These are phyloP conservation scores for Ostrea denselamellosa DNA, from an alignment of 1,140 invertebrate genomes.

Conservation along the genomic window DNA sequence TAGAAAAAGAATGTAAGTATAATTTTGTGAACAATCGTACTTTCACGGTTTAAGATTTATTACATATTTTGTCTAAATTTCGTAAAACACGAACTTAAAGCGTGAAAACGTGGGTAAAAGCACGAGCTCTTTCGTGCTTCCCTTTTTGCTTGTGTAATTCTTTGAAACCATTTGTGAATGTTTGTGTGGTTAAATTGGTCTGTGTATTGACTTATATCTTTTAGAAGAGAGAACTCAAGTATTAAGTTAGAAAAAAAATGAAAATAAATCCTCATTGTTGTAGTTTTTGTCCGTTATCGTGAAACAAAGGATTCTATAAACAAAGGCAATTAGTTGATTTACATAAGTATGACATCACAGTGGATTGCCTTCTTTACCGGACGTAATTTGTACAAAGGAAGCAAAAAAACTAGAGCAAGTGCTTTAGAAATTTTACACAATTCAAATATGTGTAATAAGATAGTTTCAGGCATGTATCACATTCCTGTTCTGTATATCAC, in stretches of 20 bases:
- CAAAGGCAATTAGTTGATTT: slow-evolving; percentile 8
- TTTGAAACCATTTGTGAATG: too few relatives aligned
- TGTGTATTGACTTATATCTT: neutral
- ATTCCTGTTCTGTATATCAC: neutral
- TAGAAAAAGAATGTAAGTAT: neutral
- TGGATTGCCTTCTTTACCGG: neutral
- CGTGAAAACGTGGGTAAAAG: slow-evolving; percentile 23
- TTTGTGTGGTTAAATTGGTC: too few relatives aligned
- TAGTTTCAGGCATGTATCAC: neutral
- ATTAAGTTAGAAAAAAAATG: neutral
- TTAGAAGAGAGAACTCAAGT: neutral
- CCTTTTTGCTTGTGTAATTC: neutral
- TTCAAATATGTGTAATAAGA: neutral
- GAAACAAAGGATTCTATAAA: slow-evolving; percentile 16
- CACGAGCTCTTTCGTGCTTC: slow-evolving; percentile 11
- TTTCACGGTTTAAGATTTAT: neutral
- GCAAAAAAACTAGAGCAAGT: neutral
- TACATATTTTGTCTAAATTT: neutral
- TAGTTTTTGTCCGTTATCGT: neutral
- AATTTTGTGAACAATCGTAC: neutral
- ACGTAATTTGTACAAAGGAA: neutral
- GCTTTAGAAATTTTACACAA: neutral
- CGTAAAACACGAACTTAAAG: neutral
- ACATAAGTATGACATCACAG: slow-evolving; percentile 27
- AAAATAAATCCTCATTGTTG: neutral